phyloP scores from a whole-genome alignment of 2,797 vertebrate genomes.

The Crossoptilon crossoptilon region DNA sequence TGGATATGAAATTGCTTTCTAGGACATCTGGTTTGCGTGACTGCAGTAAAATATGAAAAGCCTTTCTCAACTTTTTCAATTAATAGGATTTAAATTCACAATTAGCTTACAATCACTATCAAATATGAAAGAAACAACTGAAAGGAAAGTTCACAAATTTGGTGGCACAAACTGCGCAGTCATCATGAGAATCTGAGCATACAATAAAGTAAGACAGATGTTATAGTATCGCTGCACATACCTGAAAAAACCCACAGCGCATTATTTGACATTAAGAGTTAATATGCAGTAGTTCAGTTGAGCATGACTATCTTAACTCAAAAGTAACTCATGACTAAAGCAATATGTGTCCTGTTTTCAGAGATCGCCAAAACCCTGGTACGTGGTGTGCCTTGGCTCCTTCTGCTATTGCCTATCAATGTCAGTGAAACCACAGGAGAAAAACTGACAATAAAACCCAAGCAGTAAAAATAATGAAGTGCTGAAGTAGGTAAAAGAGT shows the following conservation, averaged over 20 bases:
- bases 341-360: background rate
- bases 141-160: background rate
- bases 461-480: background rate
- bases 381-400: background rate
- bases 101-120: background rate
- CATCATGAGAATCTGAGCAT: background rate
- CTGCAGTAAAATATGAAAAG: background rate
- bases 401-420: background rate
- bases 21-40: background rate
- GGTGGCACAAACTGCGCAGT: background rate
- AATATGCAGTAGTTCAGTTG: background rate
- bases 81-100: background rate
- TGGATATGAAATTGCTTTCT: background rate
- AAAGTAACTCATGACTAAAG: background rate
- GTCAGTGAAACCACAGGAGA: background rate
- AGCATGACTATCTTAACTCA: background rate
- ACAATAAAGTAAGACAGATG: background rate
- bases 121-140: background rate
- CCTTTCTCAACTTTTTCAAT: background rate
- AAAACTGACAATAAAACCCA: background rate
- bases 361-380: background rate
- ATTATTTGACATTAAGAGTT: background rate
- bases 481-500: background rate
- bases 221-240: background rate
- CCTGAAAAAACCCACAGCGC: background rate